Evolutionary conservation across 2,113 vertebrate species (phyloP).

Genomic region (Oreotrochilus melanogaster): DNA sequence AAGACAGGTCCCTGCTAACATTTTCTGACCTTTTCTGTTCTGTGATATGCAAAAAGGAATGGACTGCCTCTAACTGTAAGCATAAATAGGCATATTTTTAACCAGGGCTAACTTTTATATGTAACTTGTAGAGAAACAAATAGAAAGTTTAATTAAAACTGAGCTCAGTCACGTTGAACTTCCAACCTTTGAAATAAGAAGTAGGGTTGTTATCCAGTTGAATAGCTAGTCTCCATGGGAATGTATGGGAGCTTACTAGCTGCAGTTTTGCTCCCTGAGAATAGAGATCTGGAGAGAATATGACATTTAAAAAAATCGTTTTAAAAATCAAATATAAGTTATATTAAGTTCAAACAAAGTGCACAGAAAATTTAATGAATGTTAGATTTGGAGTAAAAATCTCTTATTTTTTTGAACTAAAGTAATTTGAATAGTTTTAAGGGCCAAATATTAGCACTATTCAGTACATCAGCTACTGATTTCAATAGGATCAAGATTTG

Average conservation of each 20-base stretch:
- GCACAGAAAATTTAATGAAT: slow-evolving; percentile 12
- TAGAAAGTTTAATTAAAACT: slow-evolving; percentile 24
- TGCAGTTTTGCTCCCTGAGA: not conserved
- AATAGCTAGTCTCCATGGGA: not conserved
- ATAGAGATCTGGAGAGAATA: not conserved
- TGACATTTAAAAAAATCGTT: not conserved
- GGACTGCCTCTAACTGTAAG: not conserved
- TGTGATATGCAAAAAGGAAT: not conserved
- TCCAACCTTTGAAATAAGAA: not conserved
- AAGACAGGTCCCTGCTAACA: not conserved
- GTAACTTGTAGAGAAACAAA: not conserved
- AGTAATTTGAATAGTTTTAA: slow-evolving; percentile 12
- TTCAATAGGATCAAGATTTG: not conserved
- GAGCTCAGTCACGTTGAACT: not conserved
- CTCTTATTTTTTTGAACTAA: slow-evolving; percentile 12
- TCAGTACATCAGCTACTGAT: not conserved
- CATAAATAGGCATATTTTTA: not conserved
- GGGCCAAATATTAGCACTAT: not conserved
- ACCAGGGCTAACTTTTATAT: not conserved
- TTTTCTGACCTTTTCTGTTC: not conserved
- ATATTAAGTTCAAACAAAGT: slow-evolving; percentile 19
- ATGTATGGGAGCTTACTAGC: not conserved
- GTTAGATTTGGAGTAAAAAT: slow-evolving; percentile 9
- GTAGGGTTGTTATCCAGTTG: not conserved
- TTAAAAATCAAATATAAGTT: slow-evolving; percentile 11